Evolutionary conservation across 2,113 vertebrate genomes (phyloP).

Genomic region (Vulpes vulpes): DNA sequence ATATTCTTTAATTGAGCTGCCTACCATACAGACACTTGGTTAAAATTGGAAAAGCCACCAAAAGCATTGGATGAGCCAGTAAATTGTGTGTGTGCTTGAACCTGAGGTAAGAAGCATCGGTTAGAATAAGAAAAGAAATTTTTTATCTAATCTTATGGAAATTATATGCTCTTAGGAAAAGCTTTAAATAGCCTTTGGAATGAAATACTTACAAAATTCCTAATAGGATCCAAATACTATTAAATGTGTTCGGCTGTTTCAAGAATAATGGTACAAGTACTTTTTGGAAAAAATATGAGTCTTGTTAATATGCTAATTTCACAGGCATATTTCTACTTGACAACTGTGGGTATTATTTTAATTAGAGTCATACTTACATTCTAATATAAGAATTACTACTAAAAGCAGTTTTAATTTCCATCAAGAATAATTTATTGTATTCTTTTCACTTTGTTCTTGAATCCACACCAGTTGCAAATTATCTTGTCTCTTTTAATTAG

Average conservation of each 20-base stretch:
- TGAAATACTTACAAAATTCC: conserved; percentile 62
- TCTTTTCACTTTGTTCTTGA: conserved; percentile 75
- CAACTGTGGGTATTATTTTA: conserved; percentile 79
- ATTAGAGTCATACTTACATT: conserved; percentile 81
- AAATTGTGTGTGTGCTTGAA: background rate
- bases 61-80: background rate
- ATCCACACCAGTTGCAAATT: conserved; percentile 68
- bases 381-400: conserved; percentile 78
- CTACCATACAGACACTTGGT: background rate
- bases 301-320: conserved; percentile 82
- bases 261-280: conserved; percentile 64
- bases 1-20: background rate
- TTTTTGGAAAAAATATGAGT: conserved; percentile 68
- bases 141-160: conserved; percentile 46
- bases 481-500: conserved; percentile 80
- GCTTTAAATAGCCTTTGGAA: conserved; percentile 57
- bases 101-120: background rate
- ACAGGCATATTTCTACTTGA: conserved; percentile 78
- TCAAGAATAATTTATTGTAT: conserved; percentile 78
- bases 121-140: conserved; percentile 1
- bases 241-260: conserved; percentile 66
- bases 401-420: conserved; percentile 77
- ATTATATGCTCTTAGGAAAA: background rate
- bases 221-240: conserved; percentile 61
- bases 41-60: background rate